Base-by-base conservation (phyloP, 2,888 invertebrate genomes). In the Pollenia labialis region DNA sequence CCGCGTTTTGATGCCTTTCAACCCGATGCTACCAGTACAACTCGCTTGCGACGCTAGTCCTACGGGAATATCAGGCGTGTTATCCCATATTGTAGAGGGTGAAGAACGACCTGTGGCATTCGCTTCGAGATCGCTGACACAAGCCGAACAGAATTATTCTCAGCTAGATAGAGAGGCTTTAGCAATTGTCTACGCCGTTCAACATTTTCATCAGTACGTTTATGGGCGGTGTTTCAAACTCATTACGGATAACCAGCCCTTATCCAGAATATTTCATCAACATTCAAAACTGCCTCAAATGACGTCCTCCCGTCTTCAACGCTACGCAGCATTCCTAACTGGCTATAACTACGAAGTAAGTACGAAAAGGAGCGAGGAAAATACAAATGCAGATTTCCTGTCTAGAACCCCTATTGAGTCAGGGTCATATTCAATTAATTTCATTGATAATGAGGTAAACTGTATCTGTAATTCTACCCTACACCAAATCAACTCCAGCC, bases 41-140 rank as follows among this genome's bases (percentile, higher is more conserved):
- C 46, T 86, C 9, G 79, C 77, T 40, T 88, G 81, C 48, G 88
- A 88, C 42, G 86, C 88, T 11, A 87, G 87, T 50, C 88, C 86
- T n/a, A 80, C 75, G 1, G 85, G 82, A 14, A 81, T 88, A 42
- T 79, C 86, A 76, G 77, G 85, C 4, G 74, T 86, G 10, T 48
- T 88, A 12, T 88, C 84, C 0, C 86, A 88, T 48, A 68, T 81
- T n/a, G 64, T 86, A 23, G 54, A 74, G 14, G 76, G 52, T 10
- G 16, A 74, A 71, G 85, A 85, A 52, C 48, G 62, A 10, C 74
- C 81, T 1, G 60, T 84, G 14, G 71, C 83, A 18, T 87, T 85
- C 50, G 80, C 80, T 44, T 87, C 80, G 4, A 75, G 68, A 75
- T 80, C 83, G 9, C 74, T 83, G 7, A 83, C 81, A 16, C 10